Conservation (phyloP, 2,797 vertebrate genomes). For the Chelon auratus region DNA sequence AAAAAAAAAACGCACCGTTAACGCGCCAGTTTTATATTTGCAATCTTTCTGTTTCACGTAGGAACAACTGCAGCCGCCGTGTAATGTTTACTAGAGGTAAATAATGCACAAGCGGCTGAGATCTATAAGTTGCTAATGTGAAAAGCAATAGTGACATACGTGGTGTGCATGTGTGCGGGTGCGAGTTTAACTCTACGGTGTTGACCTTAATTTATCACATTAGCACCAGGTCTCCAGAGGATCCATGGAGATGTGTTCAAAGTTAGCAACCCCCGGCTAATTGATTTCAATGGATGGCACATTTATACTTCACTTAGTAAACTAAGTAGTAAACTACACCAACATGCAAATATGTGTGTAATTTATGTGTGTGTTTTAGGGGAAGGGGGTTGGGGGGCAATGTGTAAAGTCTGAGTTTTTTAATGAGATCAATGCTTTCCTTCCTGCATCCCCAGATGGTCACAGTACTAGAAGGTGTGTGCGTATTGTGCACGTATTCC, state of each 20-base stretch:
- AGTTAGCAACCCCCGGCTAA: slow-evolving; percentile 67
- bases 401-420: slow-evolving; percentile 64
- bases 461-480: slow-evolving; percentile 47
- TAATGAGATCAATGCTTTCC: slow-evolving; percentile 73
- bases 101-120: slow-evolving; percentile 16
- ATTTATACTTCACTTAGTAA: slow-evolving; percentile 77
- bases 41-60: slow-evolving; percentile 11
- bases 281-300: slow-evolving; percentile 76
- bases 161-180: not conserved
- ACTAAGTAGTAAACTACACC: slow-evolving; percentile 78
- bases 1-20: slow-evolving; percentile 22
- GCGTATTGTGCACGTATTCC: slow-evolving; percentile 11
- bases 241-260: slow-evolving; percentile 57
- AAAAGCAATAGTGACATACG: slow-evolving; percentile 18
- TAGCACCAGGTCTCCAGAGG: slow-evolving; percentile 54
- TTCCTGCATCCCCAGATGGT: slow-evolving; percentile 69
- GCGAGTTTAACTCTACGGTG: slow-evolving; percentile 18
- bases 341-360: slow-evolving; percentile 34
- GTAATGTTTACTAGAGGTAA: not conserved
- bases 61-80: not conserved
- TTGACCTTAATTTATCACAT: slow-evolving; percentile 70
- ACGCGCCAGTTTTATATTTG: slow-evolving; percentile 10
- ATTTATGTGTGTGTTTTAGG: slow-evolving; percentile 1
- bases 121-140: slow-evolving; percentile 37
- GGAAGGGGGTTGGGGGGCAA: slow-evolving; percentile 10